Percentiles rank a stretch among this genome's conserved stretches.
phyloP scores from a whole-genome alignment of 2,888 invertebrate species.

The Ommatoiulus sabulosus region DNA sequence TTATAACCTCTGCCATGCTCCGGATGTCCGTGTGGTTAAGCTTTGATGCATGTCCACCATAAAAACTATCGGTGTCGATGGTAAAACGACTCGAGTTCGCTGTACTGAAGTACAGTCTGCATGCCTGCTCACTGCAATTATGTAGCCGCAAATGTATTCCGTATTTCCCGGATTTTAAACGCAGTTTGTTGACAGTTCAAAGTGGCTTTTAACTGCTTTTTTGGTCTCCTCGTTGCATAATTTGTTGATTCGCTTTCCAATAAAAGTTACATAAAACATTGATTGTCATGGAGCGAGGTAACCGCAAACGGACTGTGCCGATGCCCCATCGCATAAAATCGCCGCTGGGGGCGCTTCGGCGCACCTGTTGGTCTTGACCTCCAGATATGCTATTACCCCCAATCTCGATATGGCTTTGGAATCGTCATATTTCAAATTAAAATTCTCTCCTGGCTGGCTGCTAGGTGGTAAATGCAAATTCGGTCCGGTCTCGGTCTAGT shows the following conservation, averaged over 20 bases:
- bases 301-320: not conserved
- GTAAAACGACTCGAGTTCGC: not conserved
- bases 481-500: conserved; percentile 7
- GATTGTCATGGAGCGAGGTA: not conserved
- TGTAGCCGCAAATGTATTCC: not conserved
- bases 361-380: conserved; percentile 46
- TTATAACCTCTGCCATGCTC: not conserved
- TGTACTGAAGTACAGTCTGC: conserved; percentile 16
- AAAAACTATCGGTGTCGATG: not conserved
- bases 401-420: conserved; percentile 11
- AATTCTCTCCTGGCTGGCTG: not conserved
- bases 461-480: not conserved
- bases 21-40: conserved; percentile 31
- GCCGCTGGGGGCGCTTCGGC: not conserved
- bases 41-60: not conserved
- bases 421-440: not conserved
- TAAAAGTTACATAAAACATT: not conserved
- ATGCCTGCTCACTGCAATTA: not conserved
- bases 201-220: not conserved
- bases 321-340: not conserved
- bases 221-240: not conserved
- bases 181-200: conserved; percentile 7
- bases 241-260: not conserved
- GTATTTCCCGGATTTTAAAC: not conserved
- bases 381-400: not conserved